Evolutionary conservation across 2,888 invertebrate genomes (phyloP), one percentile per base, ranked within the genome.

Genomic region (Elmis aenea): DNA sequence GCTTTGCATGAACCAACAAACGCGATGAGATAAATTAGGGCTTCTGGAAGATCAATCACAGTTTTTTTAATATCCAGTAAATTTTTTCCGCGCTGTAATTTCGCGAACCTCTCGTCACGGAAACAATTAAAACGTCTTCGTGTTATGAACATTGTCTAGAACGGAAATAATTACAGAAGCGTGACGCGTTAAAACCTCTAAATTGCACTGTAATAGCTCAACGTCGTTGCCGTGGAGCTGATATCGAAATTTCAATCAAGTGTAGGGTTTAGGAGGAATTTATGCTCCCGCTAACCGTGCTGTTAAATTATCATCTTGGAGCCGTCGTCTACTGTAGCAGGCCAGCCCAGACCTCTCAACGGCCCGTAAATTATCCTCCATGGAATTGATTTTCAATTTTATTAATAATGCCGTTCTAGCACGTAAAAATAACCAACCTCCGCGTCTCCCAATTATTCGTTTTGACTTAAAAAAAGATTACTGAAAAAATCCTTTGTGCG

Each of bases 201-300:
- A 51, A 49, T 49, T 49, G 38, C 37, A 28, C 34, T 18, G 35
- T 45, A 48, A 48, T 46, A 45, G 35, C 26, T 27, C 28, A 27
- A 23, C 44, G 42, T 22, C 36, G 26, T 26, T 11, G 14, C 26
- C 18, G 21, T 20, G 31, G 43, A 38, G 38, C 39, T 42, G 45
- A 45, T 50, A 50, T 45, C 46, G 48, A 48, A 46, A 46, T 46
- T 46, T 38, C 40, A 39, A 36, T 38, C 38, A 34, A 33, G 30
- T 25, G 39, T 18, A 21, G 26, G 29, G 23, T 33, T 25, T 9
- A 21, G 16, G 23, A 15, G 35, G 38, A 49, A 49, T 49, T 49
- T 49, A 49, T 41, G 45, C 30, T 29, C 38, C 28, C 26, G 31
- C 25, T 24, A 40, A 34, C 32, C 18, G 13, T 25, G 22, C 21